Evolutionary conservation across 1,140 invertebrate genomes (phyloP).

Genomic region (Leptestheria dahalacensis): DNA sequence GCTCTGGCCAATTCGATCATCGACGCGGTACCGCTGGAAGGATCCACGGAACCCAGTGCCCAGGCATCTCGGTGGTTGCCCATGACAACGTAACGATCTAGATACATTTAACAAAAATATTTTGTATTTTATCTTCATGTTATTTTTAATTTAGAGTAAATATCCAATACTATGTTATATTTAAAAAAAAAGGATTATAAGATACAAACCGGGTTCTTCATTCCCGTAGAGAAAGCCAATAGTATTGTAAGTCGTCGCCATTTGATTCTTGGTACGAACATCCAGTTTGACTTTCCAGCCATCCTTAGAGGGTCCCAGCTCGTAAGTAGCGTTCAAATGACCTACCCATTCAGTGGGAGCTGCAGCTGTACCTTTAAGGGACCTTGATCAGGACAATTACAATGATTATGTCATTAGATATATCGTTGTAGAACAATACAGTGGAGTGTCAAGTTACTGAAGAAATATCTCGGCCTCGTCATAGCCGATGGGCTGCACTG

Average conservation of each 20-base stretch:
- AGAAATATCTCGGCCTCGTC: conserved; percentile 27
- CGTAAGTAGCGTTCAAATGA: background rate
- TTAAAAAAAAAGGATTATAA: no score
- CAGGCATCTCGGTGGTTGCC: conserved; percentile 44
- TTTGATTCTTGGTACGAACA: background rate
- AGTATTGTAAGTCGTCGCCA: conserved; percentile 8
- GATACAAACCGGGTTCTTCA: conserved; percentile 5
- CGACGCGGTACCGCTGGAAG: conserved; percentile 34
- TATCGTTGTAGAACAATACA: background rate
- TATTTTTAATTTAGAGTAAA: no score
- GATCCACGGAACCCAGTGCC: conserved; percentile 38
- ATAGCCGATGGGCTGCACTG: conserved; percentile 32
- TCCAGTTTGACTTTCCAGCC: background rate
- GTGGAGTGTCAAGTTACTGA: no score
- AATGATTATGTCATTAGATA: background rate
- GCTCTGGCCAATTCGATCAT: conserved; percentile 36
- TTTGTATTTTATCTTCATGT: no score
- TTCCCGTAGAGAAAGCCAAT: conserved; percentile 2
- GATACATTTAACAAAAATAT: background rate
- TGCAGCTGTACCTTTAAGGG: background rate
- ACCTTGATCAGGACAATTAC: background rate
- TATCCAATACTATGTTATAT: no score
- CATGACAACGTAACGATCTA: conserved; percentile 37
- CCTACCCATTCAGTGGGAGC: background rate
- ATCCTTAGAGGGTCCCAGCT: background rate